phyloP scores from a whole-genome alignment of 2,888 invertebrate genomes.

The Dryobotodes eremita region DNA sequence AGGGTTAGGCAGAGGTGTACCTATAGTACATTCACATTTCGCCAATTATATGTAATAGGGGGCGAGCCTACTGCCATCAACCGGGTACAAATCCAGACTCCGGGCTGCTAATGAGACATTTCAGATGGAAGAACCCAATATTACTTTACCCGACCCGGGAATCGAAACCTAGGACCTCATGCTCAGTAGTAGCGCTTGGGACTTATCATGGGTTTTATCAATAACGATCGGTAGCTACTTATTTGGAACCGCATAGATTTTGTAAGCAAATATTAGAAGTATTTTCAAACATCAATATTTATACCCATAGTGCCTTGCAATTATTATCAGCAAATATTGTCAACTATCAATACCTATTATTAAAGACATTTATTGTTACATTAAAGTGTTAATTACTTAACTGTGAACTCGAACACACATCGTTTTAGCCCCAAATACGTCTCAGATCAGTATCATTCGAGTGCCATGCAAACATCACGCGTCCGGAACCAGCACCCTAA shows the following conservation, averaged over 20 bases:
- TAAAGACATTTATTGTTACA: constrained; percentile 14
- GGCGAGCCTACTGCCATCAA: background rate
- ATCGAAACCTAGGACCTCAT: background rate
- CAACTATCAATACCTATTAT: constrained; percentile 6
- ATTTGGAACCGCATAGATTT: background rate
- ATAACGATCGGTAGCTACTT: background rate
- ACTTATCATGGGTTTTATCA: background rate
- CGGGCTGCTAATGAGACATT: background rate
- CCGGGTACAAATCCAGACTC: background rate
- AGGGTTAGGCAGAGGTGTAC: background rate
- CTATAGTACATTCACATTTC: background rate
- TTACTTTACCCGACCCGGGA: background rate
- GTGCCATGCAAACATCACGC: constrained; percentile 56
- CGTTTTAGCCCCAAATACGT: constrained; percentile 29
- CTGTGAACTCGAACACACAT: constrained; percentile 41
- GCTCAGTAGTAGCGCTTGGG: no score
- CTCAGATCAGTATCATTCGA: constrained; percentile 54
- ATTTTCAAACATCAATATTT: background rate
- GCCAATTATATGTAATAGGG: background rate
- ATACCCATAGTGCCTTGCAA: background rate
- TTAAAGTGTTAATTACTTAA: constrained; percentile 7
- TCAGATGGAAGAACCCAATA: background rate
- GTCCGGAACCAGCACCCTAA: background rate
- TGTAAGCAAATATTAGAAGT: background rate
- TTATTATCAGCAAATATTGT: constrained; percentile 8